A percentile compares a stretch with the other conserved stretches of the same genome.
phyloP scores from a whole-genome alignment of 2,888 invertebrate species.

The Melitaea athalia region DNA sequence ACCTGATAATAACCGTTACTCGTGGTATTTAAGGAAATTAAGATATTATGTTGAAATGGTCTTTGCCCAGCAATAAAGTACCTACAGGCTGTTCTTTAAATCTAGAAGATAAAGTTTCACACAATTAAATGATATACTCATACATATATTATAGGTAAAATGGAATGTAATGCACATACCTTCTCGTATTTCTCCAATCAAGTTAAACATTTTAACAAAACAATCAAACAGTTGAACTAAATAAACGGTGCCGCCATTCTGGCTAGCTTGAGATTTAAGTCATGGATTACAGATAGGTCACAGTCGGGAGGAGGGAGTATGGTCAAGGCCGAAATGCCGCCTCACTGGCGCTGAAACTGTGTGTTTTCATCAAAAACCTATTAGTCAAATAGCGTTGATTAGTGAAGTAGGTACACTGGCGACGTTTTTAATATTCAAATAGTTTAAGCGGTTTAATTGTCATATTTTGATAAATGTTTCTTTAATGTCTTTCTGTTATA shows the following conservation, averaged over 20 bases:
- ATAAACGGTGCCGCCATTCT: conserved; percentile 13
- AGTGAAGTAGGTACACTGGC: background rate
- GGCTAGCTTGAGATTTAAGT: conserved; percentile 28
- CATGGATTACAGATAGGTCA: conserved; percentile 33
- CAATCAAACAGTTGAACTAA: background rate
- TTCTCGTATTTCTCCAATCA: no score
- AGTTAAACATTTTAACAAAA: background rate
- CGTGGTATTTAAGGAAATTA: no score
- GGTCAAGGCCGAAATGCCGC: conserved; percentile 39
- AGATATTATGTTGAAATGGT: no score
- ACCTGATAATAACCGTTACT: no score
- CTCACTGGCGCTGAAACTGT: conserved; percentile 32
- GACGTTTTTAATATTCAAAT: background rate
- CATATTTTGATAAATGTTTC: background rate
- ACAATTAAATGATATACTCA: no score
- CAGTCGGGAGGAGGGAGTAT: conserved; percentile 15
- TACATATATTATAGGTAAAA: no score
- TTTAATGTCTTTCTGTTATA: no score
- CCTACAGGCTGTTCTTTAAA: no score
- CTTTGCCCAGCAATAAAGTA: no score
- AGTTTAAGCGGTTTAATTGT: background rate
- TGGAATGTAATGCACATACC: no score
- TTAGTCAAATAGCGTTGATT: conserved; percentile 1
- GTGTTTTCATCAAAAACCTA: conserved; percentile 9
- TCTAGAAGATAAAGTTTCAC: no score